phyloP scores from a whole-genome alignment of 2,113 vertebrate genomes.

The Athene cunicularia region DNA sequence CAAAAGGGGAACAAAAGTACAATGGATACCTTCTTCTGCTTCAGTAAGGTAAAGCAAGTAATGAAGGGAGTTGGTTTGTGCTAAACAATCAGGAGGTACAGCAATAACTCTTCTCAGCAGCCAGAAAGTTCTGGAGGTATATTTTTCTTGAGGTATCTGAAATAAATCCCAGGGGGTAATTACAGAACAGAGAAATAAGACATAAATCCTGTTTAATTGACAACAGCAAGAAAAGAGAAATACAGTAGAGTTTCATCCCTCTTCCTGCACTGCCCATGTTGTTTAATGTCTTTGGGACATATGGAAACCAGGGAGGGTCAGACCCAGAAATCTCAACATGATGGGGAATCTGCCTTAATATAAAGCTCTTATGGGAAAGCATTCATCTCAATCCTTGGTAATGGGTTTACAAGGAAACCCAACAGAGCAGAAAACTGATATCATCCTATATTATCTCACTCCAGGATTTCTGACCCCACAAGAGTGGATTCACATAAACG shows the following conservation, averaged over 20 bases:
- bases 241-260: neutral
- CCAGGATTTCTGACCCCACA: neutral
- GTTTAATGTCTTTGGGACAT: neutral
- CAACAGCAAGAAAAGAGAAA: constrained; percentile 37
- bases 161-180: constrained; percentile 75
- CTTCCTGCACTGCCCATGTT: neutral
- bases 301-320: neutral
- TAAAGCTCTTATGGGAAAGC: neutral
- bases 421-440: neutral
- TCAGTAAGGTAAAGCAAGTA: constrained; percentile 57
- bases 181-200: constrained; percentile 58
- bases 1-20: constrained; percentile 41
- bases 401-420: neutral
- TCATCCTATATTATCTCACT: neutral
- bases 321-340: neutral
- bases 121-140: constrained; percentile 38
- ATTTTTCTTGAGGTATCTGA: constrained; percentile 55
- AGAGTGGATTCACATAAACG: accelerated
- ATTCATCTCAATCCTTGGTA: neutral
- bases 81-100: neutral
- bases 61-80: constrained; percentile 39
- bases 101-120: constrained; percentile 70
- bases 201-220: constrained; percentile 78
- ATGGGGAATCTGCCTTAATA: neutral
- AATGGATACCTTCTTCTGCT: neutral